Conservation (phyloP, 1,140 invertebrate species). For the Grapholita molesta region DNA sequence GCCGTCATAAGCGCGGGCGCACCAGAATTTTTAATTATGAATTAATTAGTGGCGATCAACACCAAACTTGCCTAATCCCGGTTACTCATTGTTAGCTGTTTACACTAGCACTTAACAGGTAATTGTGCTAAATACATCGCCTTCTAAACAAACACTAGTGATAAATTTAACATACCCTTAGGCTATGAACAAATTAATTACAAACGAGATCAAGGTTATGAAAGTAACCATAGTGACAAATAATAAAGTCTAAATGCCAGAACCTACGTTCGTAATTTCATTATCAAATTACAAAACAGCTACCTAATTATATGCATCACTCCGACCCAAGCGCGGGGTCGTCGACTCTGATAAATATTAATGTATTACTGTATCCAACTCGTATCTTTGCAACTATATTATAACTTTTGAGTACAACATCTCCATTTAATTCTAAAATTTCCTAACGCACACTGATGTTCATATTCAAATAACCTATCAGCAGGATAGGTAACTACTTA, state of each 20-base stretch:
- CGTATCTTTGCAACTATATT: conserved; percentile 26
- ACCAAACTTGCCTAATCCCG: conserved; percentile 62
- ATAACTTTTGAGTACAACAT: neutral
- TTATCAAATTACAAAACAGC: neutral
- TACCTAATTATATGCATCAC: conserved; percentile 23
- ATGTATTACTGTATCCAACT: conserved; percentile 34
- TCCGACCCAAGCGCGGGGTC: conserved; percentile 42
- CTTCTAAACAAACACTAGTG: too few relatives aligned
- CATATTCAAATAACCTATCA: too few relatives aligned
- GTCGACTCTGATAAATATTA: conserved; percentile 57
- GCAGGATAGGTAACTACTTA: too few relatives aligned
- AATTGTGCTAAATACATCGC: neutral
- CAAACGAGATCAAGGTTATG: too few relatives aligned
- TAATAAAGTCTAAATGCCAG: neutral
- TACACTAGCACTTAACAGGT: conserved; percentile 19
- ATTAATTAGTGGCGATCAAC: conserved; percentile 74
- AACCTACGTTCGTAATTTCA: neutral
- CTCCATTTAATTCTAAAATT: neutral
- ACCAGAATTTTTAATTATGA: conserved; percentile 78
- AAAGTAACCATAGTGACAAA: too few relatives aligned
- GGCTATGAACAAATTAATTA: too few relatives aligned
- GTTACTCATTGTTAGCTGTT: conserved; percentile 38
- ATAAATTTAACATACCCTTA: too few relatives aligned
- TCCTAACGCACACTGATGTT: neutral
- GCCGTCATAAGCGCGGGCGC: conserved; percentile 63